A percentile compares a stretch with the other conserved stretches of the same genome.
Evolutionary conservation across 2,888 invertebrate species (phyloP).

Genomic region (Drosophila flavopinicola): DNA sequence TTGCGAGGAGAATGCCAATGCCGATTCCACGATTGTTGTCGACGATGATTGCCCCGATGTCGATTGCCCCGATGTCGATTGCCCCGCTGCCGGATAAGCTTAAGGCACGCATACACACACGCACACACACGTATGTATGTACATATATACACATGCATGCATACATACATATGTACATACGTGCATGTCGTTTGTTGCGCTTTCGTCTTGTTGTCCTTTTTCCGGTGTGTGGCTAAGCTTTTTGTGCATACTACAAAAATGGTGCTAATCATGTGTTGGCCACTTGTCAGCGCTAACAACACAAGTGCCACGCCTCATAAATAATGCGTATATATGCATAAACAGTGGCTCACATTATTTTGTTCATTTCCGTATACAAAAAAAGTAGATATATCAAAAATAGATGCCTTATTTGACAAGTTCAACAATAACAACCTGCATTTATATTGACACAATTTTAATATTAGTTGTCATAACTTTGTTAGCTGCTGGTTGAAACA

Average conservation of each 20-base stretch:
- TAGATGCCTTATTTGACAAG: no score
- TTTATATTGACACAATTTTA: no score
- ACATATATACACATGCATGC: background rate
- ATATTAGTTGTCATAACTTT: no score
- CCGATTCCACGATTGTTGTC: constrained; percentile 38
- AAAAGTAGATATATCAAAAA: no score
- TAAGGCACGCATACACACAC: constrained; percentile 8
- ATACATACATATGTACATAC: background rate
- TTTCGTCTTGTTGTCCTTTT: constrained; percentile 25
- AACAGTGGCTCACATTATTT: background rate
- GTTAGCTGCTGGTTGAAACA: no score
- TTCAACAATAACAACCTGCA: no score
- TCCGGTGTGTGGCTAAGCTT: constrained; percentile 2
- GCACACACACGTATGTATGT: background rate
- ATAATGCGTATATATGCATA: background rate
- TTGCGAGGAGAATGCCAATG: constrained; percentile 49
- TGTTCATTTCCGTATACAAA: no score
- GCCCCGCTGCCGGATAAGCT: constrained; percentile 50
- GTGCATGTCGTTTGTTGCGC: background rate
- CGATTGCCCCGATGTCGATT: constrained; percentile 38
- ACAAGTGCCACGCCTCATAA: constrained; percentile 48
- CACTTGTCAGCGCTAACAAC: constrained; percentile 45
- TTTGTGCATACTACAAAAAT: constrained; percentile 16
- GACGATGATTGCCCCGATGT: constrained; percentile 33
- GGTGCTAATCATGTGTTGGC: constrained; percentile 35